Conservation (phyloP, 1,140 invertebrate genomes). For the Oryctes rhinoceros region DNA sequence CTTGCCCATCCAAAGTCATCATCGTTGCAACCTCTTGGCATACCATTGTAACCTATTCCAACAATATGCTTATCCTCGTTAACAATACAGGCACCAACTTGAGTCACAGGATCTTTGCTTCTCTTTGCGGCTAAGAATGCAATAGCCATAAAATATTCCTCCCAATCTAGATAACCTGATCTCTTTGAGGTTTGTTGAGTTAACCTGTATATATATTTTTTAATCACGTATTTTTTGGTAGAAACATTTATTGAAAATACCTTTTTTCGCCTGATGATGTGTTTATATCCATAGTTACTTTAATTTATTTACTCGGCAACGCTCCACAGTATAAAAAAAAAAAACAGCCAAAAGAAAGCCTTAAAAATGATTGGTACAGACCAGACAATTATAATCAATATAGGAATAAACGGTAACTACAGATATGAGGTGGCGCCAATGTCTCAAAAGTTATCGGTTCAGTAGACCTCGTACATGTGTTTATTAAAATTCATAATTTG, state of each 20-base stretch:
- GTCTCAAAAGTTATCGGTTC: too few species aligned
- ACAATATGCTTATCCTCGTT: slow-evolving; percentile 90
- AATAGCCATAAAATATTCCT: slow-evolving; percentile 94
- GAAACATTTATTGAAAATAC: not conserved
- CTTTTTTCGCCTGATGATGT: not conserved
- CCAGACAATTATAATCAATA: too few species aligned
- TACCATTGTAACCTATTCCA: slow-evolving; percentile 95
- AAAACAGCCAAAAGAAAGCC: too few species aligned
- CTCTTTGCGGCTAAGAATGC: slow-evolving; percentile 85
- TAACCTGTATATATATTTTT: not conserved
- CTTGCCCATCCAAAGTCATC: slow-evolving; percentile 90
- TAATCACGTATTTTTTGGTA: not conserved
- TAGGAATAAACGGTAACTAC: too few species aligned
- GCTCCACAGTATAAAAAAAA: too few species aligned
- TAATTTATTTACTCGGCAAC: too few species aligned
- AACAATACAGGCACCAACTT: slow-evolving; percentile 94
- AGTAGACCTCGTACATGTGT: too few species aligned
- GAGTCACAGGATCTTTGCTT: slow-evolving; percentile 92
- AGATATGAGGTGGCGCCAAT: too few species aligned
- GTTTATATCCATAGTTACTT: slow-evolving; percentile 12
- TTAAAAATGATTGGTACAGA: too few species aligned
- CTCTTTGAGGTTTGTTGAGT: slow-evolving; percentile 46
- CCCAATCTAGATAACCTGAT: slow-evolving; percentile 66
- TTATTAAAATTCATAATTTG: too few species aligned
- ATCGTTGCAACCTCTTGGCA: slow-evolving; percentile 89